phyloP scores from a whole-genome alignment of 2,113 vertebrate genomes.

The Cettia cetti region DNA sequence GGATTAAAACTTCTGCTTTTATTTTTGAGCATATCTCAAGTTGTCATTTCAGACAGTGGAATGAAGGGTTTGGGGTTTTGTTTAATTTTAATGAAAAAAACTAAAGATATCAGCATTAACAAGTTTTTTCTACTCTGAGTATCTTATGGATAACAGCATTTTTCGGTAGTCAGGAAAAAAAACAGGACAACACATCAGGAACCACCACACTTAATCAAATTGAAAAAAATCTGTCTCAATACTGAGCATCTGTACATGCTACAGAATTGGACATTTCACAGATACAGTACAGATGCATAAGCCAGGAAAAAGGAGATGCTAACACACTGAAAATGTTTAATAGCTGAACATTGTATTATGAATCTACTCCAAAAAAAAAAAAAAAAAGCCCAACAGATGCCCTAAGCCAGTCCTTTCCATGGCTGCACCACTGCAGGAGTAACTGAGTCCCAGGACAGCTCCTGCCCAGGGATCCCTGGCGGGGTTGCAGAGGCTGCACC shows the following conservation, averaged over 20 bases:
- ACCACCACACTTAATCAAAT: background rate
- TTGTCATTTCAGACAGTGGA: background rate
- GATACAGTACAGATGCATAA: background rate
- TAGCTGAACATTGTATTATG: background rate
- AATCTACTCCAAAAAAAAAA: background rate
- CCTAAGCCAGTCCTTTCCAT: accelerated
- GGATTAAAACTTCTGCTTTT: background rate
- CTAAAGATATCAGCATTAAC: background rate
- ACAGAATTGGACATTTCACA: background rate
- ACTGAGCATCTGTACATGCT: background rate
- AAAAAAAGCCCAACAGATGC: background rate
- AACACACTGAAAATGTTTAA: background rate
- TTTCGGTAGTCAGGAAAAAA: background rate
- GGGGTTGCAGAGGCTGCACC: background rate
- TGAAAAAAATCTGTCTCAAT: background rate
- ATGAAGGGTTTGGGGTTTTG: background rate
- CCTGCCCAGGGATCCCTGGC: background rate
- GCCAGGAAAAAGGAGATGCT: background rate
- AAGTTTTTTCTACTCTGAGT: background rate
- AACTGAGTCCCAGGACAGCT: background rate
- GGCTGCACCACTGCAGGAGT: background rate
- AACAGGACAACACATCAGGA: background rate
- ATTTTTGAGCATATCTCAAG: background rate
- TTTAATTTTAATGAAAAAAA: background rate
- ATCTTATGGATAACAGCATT: background rate